A percentile compares a stretch with the other conserved stretches of the same genome.
Conservation (phyloP, 2,113 vertebrate genomes). For the Sialia sialis region DNA sequence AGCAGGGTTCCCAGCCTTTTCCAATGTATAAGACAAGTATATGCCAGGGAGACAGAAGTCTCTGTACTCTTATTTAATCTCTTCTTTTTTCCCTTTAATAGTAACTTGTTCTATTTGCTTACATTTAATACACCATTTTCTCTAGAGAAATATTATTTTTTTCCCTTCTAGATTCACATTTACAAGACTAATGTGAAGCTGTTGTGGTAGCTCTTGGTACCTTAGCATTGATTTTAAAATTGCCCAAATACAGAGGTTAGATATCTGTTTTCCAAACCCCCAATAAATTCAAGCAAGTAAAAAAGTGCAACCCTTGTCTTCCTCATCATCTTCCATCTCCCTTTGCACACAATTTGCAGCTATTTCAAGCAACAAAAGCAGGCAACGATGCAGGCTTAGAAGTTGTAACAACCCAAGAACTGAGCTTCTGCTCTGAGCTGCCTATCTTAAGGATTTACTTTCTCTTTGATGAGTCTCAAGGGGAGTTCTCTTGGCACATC, state of each 20-base stretch:
- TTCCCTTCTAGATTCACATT: neutral
- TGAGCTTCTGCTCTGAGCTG: neutral
- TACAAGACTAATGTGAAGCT: neutral
- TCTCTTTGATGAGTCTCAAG: neutral
- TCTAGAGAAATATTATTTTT: neutral
- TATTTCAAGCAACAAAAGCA: neutral
- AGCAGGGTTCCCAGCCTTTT: neutral
- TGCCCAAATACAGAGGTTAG: neutral
- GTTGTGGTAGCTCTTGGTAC: neutral
- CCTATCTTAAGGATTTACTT: neutral
- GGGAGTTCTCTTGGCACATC: neutral
- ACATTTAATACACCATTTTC: neutral
- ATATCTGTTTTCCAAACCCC: neutral
- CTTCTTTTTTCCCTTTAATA: neutral
- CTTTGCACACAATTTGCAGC: neutral
- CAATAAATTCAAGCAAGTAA: neutral
- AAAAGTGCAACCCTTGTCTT: neutral
- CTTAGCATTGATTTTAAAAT: neutral
- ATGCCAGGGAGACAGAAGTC: neutral
- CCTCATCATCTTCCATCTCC: neutral
- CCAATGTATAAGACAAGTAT: neutral
- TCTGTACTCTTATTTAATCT: neutral
- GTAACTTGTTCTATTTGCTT: neutral
- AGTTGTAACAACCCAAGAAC: neutral
- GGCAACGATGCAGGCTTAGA: neutral